A percentile compares a stretch with the other conserved stretches of the same genome.
phyloP scores from a whole-genome alignment of 53 echinoderm and acorn worm genomes.

The Henricia sp. region DNA sequence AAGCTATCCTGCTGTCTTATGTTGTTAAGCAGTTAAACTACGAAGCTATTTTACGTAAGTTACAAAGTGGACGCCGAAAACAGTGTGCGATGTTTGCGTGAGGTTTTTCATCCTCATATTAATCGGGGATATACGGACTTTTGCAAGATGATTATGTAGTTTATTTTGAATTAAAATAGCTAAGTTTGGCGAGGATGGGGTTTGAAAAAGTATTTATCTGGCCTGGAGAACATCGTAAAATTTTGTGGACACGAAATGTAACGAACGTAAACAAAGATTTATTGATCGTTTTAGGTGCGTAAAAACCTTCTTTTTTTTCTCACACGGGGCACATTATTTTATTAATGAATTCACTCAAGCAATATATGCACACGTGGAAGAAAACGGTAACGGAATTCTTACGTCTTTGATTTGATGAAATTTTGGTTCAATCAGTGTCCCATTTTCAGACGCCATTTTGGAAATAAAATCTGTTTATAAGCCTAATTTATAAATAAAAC shows the following conservation, averaged over 20 bases:
- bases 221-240: constrained; percentile 15
- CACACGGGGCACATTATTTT: not conserved
- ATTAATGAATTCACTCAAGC: not conserved
- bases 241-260: constrained; percentile 19
- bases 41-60: not conserved
- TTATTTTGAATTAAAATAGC: constrained; percentile 26
- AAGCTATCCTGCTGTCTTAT: not conserved
- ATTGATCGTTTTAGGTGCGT: not conserved
- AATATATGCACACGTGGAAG: not conserved
- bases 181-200: not conserved
- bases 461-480: not conserved
- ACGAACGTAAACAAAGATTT: constrained; percentile 5
- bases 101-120: constrained; percentile 26
- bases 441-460: constrained; percentile 15
- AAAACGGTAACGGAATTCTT: not conserved
- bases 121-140: constrained; percentile 20
- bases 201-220: not conserved
- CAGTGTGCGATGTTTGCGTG: not conserved
- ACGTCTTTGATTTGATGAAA: constrained; percentile 21
- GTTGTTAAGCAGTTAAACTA: constrained; percentile 4
- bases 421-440: constrained; percentile 24
- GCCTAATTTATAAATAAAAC: constrained; percentile 1
- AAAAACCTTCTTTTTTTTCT: not conserved
- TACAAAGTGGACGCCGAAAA: constrained; percentile 19
- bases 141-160: constrained; percentile 17